Conservation (phyloP, 2,888 invertebrate genomes). For the Plusia festucae region DNA sequence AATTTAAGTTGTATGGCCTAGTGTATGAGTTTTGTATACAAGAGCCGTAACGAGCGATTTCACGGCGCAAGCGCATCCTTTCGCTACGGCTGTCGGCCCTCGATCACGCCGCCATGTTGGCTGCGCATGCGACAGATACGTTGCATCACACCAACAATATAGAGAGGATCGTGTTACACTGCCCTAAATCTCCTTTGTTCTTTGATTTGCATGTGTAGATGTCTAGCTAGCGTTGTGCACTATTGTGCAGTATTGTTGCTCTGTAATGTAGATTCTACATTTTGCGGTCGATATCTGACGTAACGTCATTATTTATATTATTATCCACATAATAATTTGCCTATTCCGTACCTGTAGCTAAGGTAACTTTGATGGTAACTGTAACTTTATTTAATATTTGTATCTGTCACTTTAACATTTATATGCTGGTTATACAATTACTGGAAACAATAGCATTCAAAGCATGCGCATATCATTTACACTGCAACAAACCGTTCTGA, state of each 20-base stretch:
- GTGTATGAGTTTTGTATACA: conserved; percentile 60
- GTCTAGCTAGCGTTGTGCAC: conserved; percentile 40
- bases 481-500: conserved; percentile 20
- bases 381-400: neutral
- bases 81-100: conserved; percentile 84
- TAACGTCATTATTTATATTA: neutral
- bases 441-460: neutral
- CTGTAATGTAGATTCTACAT: conserved; percentile 14
- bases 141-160: conserved; percentile 83
- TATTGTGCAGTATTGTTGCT: conserved; percentile 40
- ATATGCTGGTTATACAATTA: neutral
- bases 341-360: neutral
- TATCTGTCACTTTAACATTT: neutral
- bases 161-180: conserved; percentile 84
- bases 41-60: conserved; percentile 82
- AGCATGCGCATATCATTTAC: neutral
- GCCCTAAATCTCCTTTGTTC: conserved; percentile 83
- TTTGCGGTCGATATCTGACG: conserved; percentile 6
- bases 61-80: conserved; percentile 86
- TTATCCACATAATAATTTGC: neutral
- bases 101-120: conserved; percentile 79
- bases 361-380: neutral
- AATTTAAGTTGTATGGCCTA: conserved; percentile 28
- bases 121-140: conserved; percentile 79
- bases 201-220: conserved; percentile 74